A percentile compares a stretch with the other conserved stretches of the same genome.
Evolutionary conservation across 2,113 vertebrate species (phyloP).

Genomic region (Danionella cerebrum): DNA sequence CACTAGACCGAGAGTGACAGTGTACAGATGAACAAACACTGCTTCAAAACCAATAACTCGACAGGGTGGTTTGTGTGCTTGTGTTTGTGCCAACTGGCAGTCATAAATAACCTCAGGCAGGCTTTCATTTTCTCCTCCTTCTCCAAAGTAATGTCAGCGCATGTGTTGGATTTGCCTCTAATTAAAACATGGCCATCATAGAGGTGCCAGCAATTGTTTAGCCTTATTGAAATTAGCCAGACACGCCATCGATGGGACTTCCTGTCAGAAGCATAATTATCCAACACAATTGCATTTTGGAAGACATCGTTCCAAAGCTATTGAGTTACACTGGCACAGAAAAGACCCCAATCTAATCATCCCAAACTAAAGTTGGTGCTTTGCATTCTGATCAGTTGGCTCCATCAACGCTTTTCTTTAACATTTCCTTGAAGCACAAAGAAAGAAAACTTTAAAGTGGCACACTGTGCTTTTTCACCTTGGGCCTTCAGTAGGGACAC

Average conservation of each 20-base stretch:
- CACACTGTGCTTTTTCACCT: too few relatives aligned
- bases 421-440: neutral
- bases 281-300: neutral
- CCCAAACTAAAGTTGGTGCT: neutral
- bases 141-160: neutral
- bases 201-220: constrained; percentile 19
- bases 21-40: neutral
- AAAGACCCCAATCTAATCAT: neutral
- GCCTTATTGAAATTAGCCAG: constrained; percentile 14
- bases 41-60: neutral
- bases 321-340: neutral
- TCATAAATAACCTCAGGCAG: constrained; percentile 9
- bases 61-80: neutral
- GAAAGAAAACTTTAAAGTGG: too few relatives aligned
- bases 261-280: constrained; percentile 15
- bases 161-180: constrained; percentile 16
- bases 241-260: neutral
- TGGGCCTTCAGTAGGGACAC: too few relatives aligned
- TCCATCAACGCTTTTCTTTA: neutral
- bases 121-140: neutral
- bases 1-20: neutral
- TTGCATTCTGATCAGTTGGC: neutral
- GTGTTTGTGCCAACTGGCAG: constrained; percentile 5
- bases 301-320: neutral
- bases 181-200: constrained; percentile 14